phyloP scores from a whole-genome alignment of 2,888 invertebrate genomes.

The Zele albiditarsus region DNA sequence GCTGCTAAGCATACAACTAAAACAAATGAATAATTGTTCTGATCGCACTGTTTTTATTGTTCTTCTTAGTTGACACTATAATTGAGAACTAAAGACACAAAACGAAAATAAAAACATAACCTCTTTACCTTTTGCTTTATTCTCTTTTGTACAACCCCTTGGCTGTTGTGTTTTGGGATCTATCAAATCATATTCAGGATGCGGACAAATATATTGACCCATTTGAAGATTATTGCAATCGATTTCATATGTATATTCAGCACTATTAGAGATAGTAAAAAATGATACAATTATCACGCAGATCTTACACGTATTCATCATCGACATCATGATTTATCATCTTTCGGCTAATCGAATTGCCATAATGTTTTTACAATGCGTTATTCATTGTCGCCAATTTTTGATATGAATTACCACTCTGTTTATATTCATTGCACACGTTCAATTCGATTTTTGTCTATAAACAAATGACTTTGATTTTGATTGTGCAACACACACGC shows the following conservation, averaged over 20 bases:
- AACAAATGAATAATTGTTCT: slow-evolving; percentile 24
- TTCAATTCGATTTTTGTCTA: neutral
- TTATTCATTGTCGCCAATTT: neutral
- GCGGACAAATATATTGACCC: slow-evolving; percentile 89
- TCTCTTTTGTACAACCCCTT: slow-evolving; percentile 84
- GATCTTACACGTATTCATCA: neutral
- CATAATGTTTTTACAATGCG: neutral
- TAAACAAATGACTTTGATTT: neutral
- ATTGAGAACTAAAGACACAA: neutral
- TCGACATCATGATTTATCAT: slow-evolving; percentile 10
- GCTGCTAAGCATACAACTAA: slow-evolving; percentile 88
- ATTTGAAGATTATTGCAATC: slow-evolving; percentile 84
- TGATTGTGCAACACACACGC: neutral
- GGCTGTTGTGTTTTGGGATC: slow-evolving; percentile 93
- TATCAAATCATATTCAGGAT: slow-evolving; percentile 83
- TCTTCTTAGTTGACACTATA: neutral
- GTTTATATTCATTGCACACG: neutral
- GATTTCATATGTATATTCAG: slow-evolving; percentile 67
- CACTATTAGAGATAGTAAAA: slow-evolving; percentile 47
- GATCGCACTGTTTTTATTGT: neutral
- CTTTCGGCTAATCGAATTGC: neutral
- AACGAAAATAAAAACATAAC: neutral
- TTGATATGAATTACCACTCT: neutral
- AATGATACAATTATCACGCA: slow-evolving; percentile 11
- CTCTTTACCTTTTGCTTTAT: slow-evolving; percentile 83